Conservation (phyloP, 2,797 vertebrate genomes). For the Mergus octosetaceus region DNA sequence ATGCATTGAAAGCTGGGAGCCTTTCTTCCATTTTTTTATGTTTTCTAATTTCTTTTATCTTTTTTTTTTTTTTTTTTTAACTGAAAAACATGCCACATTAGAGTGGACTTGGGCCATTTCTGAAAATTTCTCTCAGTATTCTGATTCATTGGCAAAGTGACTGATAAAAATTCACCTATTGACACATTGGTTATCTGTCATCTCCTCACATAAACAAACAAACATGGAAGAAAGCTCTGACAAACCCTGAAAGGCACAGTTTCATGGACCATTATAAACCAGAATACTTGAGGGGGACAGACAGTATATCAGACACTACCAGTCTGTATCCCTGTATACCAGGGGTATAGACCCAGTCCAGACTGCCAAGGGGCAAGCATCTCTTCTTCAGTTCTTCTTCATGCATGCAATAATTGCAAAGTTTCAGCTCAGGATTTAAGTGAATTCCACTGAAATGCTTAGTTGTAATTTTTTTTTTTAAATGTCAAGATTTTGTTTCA, state of each 20-base stretch:
- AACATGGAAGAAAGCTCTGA: not conserved
- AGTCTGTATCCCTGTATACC: not conserved
- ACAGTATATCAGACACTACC: not conserved
- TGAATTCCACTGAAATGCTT: not conserved
- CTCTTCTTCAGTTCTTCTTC: not conserved
- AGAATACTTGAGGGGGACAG: not conserved
- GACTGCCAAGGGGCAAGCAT: not conserved
- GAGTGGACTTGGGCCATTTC: not conserved
- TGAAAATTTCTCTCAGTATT: not conserved
- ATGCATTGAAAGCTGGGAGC: not conserved
- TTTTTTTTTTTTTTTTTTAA: not conserved
- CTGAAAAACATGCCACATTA: not conserved
- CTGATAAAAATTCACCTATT: not conserved
- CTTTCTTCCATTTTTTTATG: not conserved
- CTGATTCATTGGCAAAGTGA: not conserved
- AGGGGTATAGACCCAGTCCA: not conserved
- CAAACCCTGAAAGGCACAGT: not conserved
- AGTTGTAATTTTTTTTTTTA: not conserved
- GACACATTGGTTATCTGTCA: not conserved
- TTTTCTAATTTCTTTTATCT: not conserved
- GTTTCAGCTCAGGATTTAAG: not conserved
- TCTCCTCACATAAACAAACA: not conserved
- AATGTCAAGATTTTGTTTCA: not conserved
- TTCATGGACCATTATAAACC: not conserved
- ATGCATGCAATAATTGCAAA: not conserved